These are phyloP conservation scores for Capitella teleta DNA, from an alignment of 1,140 invertebrate genomes.

Conservation along the genomic window DNA sequence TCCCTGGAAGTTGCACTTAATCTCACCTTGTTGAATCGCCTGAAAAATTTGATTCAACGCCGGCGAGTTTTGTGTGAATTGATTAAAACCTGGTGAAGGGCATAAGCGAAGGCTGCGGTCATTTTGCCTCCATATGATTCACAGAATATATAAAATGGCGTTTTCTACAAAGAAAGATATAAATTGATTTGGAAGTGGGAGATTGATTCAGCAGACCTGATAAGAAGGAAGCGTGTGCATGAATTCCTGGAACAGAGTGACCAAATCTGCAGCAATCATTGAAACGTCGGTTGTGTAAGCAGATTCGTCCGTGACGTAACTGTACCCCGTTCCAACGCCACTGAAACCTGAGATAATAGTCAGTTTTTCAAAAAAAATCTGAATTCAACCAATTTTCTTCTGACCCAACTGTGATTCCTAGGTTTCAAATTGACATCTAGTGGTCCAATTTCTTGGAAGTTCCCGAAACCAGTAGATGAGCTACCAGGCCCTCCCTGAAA, in stretches of 20 bases:
- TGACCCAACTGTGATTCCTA: conserved; percentile 64
- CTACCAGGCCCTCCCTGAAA: conserved; percentile 35
- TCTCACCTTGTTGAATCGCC: conserved; percentile 52
- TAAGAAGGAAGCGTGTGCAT: conserved; percentile 53
- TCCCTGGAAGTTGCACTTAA: conserved; percentile 61
- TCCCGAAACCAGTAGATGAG: conserved; percentile 37
- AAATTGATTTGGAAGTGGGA: neutral
- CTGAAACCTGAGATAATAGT: no score
- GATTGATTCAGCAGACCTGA: no score
- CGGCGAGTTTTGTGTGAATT: neutral
- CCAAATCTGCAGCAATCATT: conserved; percentile 66
- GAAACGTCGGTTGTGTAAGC: conserved; percentile 54
- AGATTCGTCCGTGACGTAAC: conserved; percentile 56
- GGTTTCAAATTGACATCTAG: conserved; percentile 47
- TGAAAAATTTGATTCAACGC: conserved; percentile 28
- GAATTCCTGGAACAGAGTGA: conserved; percentile 55
- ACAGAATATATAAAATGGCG: conserved; percentile 67
- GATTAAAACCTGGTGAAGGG: conserved; percentile 49
- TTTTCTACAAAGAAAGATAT: conserved; percentile 38
- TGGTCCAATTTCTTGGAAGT: conserved; percentile 37
- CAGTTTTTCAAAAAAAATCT: no score
- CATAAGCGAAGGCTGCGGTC: conserved; percentile 59
- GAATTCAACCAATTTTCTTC: conserved; percentile 19
- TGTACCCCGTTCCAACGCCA: conserved; percentile 81
- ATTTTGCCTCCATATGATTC: conserved; percentile 86